Evolutionary conservation across 1,140 invertebrate species (phyloP), one percentile per base, ranked within the genome.

Genomic region (Apis florea): DNA sequence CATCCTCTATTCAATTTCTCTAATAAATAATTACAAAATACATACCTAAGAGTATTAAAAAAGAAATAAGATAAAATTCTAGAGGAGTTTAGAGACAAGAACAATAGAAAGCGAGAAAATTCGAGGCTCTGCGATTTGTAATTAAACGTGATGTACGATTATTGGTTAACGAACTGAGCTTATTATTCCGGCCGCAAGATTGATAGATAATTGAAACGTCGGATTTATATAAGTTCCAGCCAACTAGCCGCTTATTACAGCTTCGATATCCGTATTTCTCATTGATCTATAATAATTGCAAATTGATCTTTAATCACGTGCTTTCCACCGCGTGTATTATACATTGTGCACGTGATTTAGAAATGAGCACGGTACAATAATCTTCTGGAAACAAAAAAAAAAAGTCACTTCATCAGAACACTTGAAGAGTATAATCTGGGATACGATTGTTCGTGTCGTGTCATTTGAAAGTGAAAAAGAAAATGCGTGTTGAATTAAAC

Each of bases 271-370:
- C 51, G 17, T 73, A 64, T 66, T 73, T 67, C 72, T 10, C 10
- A n/a, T 19, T 17, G 8, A 63, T 76, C 54, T 53, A 61, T 69
- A 78, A 70, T 77, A 79, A 78, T 78, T 80, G 69, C 68, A 47
- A 88, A 82, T 79, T 73, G 66, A 69, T 72, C 59, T 54, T 82
- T 86, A 85, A 89, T 88, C 83, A 86, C 53, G 73, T 58, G 49
- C 6, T n/a, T 53, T 40, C 17, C 26, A 9, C 15, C 53, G n/a
- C 19, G 64, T 64, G 15, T n/a, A 51, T 13, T 67, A 12, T 0
- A 19, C 31, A 47, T 71, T 15, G 19, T 61, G 9, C 9, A 70
- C 26, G 53, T n/a, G 9, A n/a, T 54, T 53, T 13, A 21, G 1
- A 54, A 53, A 49, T 4, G 17, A 47, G 15, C 53, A 49, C n/a